phyloP scores from a whole-genome alignment of 2,888 invertebrate genomes.

The Dyspetes luteomarginatus region DNA sequence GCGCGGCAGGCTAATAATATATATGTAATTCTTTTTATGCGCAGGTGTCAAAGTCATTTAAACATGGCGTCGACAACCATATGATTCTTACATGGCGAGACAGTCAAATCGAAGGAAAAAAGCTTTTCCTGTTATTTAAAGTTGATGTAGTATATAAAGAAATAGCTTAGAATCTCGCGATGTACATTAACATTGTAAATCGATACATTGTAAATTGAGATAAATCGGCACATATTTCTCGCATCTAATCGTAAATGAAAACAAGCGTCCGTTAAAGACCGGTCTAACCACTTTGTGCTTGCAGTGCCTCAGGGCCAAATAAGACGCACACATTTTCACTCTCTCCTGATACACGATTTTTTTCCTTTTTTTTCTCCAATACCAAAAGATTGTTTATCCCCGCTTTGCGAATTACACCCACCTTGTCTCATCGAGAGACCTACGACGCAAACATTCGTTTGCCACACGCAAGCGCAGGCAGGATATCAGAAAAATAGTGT shows the following conservation, averaged over 20 bases:
- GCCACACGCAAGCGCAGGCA: constrained; percentile 1
- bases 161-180: not conserved
- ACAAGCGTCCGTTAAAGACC: constrained; percentile 38
- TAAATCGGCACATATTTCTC: constrained; percentile 14
- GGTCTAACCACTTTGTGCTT: constrained; percentile 49
- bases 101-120: not conserved
- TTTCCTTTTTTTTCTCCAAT: constrained; percentile 18
- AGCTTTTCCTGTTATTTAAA: not conserved
- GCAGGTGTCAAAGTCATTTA: constrained; percentile 27
- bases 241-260: not conserved
- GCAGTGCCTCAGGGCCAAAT: constrained; percentile 22
- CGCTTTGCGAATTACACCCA: constrained; percentile 10
- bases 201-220: constrained; percentile 12
- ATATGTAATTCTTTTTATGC: not conserved
- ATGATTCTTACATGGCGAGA: not conserved
- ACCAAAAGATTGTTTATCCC: constrained; percentile 29
- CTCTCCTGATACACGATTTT: not conserved
- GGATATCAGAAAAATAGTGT: not conserved
- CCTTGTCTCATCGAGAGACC: constrained; percentile 47
- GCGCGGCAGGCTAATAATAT: not conserved
- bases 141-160: constrained; percentile 5
- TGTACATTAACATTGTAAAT: constrained; percentile 1
- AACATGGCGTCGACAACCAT: not conserved
- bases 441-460: constrained; percentile 13
- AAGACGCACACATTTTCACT: too few relatives aligned